Conservation (phyloP, 2,888 invertebrate species). For the Dascillus cervinus region DNA sequence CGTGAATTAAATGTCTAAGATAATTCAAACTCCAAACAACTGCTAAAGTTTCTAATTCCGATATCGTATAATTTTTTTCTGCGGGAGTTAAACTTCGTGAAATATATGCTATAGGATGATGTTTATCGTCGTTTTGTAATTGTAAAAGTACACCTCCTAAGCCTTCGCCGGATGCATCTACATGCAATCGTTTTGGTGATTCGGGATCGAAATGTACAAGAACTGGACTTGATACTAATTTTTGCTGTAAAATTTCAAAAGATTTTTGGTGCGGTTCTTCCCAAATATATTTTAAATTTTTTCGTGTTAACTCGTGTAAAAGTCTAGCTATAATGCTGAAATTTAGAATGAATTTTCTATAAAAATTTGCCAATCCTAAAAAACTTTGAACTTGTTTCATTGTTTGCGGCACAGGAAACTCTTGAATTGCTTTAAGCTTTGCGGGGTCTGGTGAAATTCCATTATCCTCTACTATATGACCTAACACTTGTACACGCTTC, state of each 20-base stretch:
- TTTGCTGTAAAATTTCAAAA: constrained; percentile 19
- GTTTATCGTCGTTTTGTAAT: constrained; percentile 23
- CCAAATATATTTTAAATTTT: constrained; percentile 12
- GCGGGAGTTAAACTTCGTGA: too few relatives aligned
- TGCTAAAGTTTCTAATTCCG: too few relatives aligned
- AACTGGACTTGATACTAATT: constrained; percentile 18
- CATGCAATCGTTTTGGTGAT: constrained; percentile 21
- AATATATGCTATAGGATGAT: constrained; percentile 32
- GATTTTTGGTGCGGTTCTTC: constrained; percentile 10
- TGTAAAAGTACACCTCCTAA: constrained; percentile 29
- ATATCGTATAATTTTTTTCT: too few relatives aligned
- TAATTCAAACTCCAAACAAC: too few relatives aligned
- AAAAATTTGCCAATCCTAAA: constrained; percentile 19
- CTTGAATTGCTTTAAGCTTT: constrained; percentile 6
- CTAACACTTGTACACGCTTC: constrained; percentile 6
- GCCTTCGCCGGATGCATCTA: constrained; percentile 30
- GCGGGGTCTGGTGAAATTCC: constrained; percentile 8
- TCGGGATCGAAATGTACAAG: constrained; percentile 21
- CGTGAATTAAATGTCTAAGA: too few relatives aligned
- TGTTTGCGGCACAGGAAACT: constrained; percentile 8
- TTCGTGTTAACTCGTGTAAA: constrained; percentile 16
- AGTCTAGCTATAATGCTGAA: constrained; percentile 20
- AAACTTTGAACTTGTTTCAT: constrained; percentile 8
- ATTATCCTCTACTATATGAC: constrained; percentile 5
- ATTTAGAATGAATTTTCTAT: constrained; percentile 24